These are phyloP conservation scores for Synergus itoensis DNA, from an alignment of 2,888 invertebrate species.

Conservation along the genomic window DNA sequence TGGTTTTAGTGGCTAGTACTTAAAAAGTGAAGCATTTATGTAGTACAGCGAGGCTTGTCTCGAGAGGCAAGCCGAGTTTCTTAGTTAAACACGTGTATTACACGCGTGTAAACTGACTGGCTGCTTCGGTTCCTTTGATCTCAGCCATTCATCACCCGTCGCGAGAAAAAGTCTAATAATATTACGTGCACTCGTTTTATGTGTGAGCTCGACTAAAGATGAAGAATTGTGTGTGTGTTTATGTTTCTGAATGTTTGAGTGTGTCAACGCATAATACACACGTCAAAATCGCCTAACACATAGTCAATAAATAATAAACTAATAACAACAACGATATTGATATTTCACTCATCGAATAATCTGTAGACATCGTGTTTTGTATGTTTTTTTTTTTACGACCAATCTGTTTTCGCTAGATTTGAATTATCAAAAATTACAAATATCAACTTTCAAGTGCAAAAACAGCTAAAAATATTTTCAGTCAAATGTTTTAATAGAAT, in stretches of 20 bases:
- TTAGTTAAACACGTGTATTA: slow-evolving; percentile 74
- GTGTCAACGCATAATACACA: slow-evolving; percentile 1
- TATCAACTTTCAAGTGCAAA: too few species aligned
- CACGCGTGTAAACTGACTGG: slow-evolving; percentile 77
- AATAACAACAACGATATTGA: neutral
- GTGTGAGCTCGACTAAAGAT: slow-evolving; percentile 19
- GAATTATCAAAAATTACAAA: neutral
- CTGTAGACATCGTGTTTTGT: neutral
- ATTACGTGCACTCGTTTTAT: slow-evolving; percentile 60
- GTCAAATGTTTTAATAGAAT: too few species aligned
- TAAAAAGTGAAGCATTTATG: slow-evolving; percentile 24
- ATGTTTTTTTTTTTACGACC: neutral
- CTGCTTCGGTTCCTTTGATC: slow-evolving; percentile 74
- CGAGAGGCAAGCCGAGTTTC: slow-evolving; percentile 45
- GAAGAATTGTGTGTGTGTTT: slow-evolving; percentile 22
- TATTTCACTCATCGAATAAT: neutral
- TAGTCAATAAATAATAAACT: neutral
- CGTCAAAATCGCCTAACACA: neutral
- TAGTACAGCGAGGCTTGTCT: slow-evolving; percentile 25
- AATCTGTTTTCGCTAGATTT: neutral
- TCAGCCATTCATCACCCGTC: slow-evolving; percentile 75
- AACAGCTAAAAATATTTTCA: too few species aligned
- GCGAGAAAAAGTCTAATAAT: slow-evolving; percentile 76
- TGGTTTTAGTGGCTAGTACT: slow-evolving; percentile 17
- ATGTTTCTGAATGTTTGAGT: slow-evolving; percentile 2